phyloP scores from a whole-genome alignment of 2,113 vertebrate species.

The Xiphophorus couchianus region DNA sequence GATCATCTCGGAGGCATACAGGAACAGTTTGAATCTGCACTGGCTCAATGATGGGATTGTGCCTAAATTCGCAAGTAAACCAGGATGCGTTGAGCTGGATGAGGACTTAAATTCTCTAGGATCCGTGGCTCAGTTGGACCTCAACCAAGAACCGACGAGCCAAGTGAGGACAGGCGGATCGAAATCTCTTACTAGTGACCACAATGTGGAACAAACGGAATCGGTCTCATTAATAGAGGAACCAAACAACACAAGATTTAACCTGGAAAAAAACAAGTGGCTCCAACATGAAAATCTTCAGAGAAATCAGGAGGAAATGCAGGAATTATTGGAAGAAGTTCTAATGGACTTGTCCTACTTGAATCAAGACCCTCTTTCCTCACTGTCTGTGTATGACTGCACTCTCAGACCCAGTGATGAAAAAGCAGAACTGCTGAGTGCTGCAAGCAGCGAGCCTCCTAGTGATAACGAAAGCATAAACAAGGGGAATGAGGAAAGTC shows the following conservation, averaged over 20 bases:
- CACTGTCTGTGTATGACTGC: background rate
- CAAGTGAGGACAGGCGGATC: background rate
- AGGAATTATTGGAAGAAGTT: slow-evolving; percentile 4
- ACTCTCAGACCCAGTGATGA: background rate
- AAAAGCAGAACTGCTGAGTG: slow-evolving; percentile 20
- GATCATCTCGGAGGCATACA: slow-evolving; percentile 80
- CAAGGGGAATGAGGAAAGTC: slow-evolving; percentile 65
- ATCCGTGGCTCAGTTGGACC: background rate
- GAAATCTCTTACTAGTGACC: background rate
- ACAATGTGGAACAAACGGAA: slow-evolving; percentile 6
- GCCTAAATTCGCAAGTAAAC: background rate
- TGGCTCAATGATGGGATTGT: background rate
- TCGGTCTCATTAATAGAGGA: background rate
- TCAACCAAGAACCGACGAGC: background rate
- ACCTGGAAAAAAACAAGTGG: background rate
- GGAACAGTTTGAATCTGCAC: slow-evolving; percentile 40
- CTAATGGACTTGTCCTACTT: background rate
- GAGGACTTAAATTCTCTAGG: background rate
- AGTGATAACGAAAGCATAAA: slow-evolving; percentile 36
- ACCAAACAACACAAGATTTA: too few relatives aligned
- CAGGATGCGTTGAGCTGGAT: background rate
- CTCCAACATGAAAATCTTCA: background rate
- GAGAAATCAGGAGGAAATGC: background rate
- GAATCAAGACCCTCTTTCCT: background rate
- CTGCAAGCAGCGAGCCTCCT: background rate